Conservation (phyloP, 2,797 vertebrate species). For the Toxotes lorentzi region DNA sequence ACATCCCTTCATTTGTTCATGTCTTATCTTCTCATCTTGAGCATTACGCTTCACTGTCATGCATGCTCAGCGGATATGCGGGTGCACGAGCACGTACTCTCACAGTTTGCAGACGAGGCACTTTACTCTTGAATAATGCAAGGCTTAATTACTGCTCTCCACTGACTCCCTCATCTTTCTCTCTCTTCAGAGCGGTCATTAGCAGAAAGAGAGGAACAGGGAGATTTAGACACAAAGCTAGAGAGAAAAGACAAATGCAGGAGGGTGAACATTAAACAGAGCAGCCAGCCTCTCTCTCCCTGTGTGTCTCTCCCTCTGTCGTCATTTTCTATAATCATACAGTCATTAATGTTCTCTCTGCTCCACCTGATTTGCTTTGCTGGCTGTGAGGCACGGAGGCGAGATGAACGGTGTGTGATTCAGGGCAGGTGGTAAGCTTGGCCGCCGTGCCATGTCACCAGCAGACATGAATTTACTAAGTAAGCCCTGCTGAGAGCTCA, state of each 20-base stretch:
- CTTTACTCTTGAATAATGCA: slow-evolving; percentile 73
- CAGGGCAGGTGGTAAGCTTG: slow-evolving; percentile 49
- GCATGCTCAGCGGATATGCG: neutral
- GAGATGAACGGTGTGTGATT: slow-evolving; percentile 57
- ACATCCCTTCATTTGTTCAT: slow-evolving; percentile 8
- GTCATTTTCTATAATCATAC: slow-evolving; percentile 62
- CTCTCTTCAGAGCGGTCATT: slow-evolving; percentile 69
- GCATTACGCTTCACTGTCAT: slow-evolving; percentile 13
- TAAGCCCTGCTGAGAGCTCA: slow-evolving; percentile 47
- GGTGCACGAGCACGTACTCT: neutral
- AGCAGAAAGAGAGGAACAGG: slow-evolving; percentile 46
- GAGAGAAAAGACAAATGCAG: slow-evolving; percentile 57
- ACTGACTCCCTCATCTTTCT: slow-evolving; percentile 45
- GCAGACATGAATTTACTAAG: slow-evolving; percentile 51
- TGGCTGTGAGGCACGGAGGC: slow-evolving; percentile 45
- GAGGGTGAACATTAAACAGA: slow-evolving; percentile 59
- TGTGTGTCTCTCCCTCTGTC: slow-evolving; percentile 2
- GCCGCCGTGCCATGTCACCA: slow-evolving; percentile 41
- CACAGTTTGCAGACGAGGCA: slow-evolving; percentile 55
- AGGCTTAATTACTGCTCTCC: slow-evolving; percentile 71
- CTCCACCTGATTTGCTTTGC: slow-evolving; percentile 59
- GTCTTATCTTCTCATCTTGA: slow-evolving; percentile 26
- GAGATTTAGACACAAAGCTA: slow-evolving; percentile 38
- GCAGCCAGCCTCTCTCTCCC: slow-evolving; percentile 11
- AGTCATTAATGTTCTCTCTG: slow-evolving; percentile 53